Evolutionary conservation across 2,113 vertebrate species (phyloP), one percentile per base, ranked within the genome.

Genomic region (Sturnus vulgaris): DNA sequence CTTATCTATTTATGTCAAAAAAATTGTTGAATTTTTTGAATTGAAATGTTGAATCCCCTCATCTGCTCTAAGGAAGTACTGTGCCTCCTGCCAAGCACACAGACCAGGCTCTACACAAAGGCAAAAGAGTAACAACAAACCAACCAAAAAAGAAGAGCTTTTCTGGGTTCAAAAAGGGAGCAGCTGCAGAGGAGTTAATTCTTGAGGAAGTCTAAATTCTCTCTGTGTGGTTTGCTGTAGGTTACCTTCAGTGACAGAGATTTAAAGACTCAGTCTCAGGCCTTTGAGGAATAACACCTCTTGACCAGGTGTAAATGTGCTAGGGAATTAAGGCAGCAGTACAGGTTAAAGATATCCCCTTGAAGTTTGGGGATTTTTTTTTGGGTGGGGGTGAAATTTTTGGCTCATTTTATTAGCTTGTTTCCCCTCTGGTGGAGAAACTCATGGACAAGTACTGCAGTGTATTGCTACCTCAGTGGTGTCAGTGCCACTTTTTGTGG

Each of bases 161-260:
- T 73, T 78, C 50, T 73, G 33, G 1, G 14, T 52, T 77, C 64
- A 22, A 61, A 88, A 86, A 77, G 14, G 28, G 33, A 80, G 16
- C 14, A 53, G 7, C 20, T 70, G n/a, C 12, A 5, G 52, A 46
- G 15, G 9, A 88, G 28, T 33, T 75, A 52, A 56, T 66, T 93
- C 37, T 66, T 55, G 66, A 88, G 20, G 23, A 86, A 11, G 2
- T 27, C 65, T 40, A 75, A 60, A 20, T 52, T 78, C 25, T 71
- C 14, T 30, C 28, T 6, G 3, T 2, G 1, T 39, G 6, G 16
- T 60, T 82, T 7, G 0, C 33, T 53, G 28, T 39, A 55, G 5
- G 40, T 72, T 56, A 31, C 24, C 37, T 88, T 64, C 19, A 22
- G 19, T 77, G 37, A 5, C 25, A 55, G 68, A 69, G 9, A n/a